Evolutionary conservation across 2,797 vertebrate species (phyloP).

Genomic region (Pelochelys cantorii): DNA sequence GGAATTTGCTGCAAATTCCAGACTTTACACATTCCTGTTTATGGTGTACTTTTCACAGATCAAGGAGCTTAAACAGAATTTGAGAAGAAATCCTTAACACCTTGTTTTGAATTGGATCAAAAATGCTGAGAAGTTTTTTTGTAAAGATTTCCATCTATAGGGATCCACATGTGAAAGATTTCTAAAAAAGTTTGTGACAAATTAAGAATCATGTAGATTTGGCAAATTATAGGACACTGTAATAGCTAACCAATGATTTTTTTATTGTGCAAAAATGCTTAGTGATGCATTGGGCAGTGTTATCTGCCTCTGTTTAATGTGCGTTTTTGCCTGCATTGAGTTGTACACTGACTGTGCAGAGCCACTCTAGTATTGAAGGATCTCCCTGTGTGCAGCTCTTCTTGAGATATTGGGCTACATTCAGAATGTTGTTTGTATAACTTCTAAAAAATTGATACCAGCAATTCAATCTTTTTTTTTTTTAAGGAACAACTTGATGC

Average conservation of each 20-base stretch:
- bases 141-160: neutral
- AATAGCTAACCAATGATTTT: neutral
- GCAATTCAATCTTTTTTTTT: neutral
- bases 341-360: neutral
- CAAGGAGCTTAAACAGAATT: neutral
- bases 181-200: neutral
- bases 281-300: accelerated
- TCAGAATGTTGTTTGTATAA: neutral
- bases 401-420: neutral
- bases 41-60: neutral
- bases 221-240: neutral
- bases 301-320: neutral
- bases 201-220: neutral
- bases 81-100: neutral
- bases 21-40: neutral
- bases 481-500: slow-evolving; percentile 82
- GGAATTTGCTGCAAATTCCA: neutral
- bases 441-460: neutral
- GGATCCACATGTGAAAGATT: neutral
- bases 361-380: neutral
- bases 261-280: neutral
- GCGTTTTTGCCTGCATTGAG: neutral
- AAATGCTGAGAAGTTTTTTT: neutral
- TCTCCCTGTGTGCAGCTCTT: neutral
- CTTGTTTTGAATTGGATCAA: neutral